Percentiles rank a stretch among this genome's conserved stretches.
phyloP scores from a whole-genome alignment of 2,888 invertebrate genomes.

The Phortica magna region DNA sequence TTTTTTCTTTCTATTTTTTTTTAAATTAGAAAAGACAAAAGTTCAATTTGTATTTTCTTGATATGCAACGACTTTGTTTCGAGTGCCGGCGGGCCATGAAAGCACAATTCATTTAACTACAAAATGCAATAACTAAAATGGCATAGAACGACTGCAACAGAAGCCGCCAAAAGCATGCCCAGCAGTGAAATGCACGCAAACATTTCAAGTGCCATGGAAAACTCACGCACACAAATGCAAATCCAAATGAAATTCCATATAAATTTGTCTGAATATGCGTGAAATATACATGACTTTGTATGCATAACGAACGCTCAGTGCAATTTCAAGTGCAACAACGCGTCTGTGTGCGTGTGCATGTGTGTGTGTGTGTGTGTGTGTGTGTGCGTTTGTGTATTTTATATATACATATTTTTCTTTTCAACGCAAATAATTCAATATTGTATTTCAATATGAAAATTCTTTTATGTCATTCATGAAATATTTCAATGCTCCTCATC shows the following conservation, averaged over 20 bases:
- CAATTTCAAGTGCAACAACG: background rate
- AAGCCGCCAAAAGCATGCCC: background rate
- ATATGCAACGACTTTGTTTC: too few relatives aligned
- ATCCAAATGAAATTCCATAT: background rate
- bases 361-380: background rate
- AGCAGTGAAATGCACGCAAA: background rate
- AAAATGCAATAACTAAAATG: conserved; percentile 20
- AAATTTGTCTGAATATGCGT: background rate
- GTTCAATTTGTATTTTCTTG: too few relatives aligned
- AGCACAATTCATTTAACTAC: background rate
- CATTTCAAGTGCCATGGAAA: conserved; percentile 15
- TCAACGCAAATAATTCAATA: conserved; percentile 6
- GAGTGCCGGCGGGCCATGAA: background rate
- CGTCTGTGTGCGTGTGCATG: too few relatives aligned
- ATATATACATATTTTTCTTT: conserved; percentile 49
- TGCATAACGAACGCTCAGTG: background rate
- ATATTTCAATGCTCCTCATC: conserved; percentile 22
- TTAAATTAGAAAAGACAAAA: too few relatives aligned
- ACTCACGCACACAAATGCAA: background rate
- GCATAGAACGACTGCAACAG: background rate
- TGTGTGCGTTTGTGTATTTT: conserved; percentile 29
- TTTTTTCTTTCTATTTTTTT: background rate
- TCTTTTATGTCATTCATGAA: background rate
- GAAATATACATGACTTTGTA: background rate
- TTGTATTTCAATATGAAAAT: conserved; percentile 22